Base-by-base conservation (phyloP, 2,113 vertebrate species). In the Clarias macrocephalus region DNA sequence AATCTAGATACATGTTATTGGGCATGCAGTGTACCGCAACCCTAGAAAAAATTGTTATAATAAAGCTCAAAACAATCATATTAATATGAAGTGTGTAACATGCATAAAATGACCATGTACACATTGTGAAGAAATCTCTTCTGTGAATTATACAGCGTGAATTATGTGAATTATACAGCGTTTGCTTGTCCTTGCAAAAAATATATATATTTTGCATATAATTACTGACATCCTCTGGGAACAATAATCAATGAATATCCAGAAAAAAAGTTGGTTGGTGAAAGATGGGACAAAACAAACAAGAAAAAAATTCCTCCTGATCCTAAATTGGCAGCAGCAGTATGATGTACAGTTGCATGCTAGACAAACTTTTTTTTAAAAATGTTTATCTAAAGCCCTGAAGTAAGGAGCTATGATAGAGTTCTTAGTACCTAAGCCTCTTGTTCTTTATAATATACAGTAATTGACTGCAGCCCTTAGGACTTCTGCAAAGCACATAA, bases 401-500 rank as follows among this genome's bases (percentile, higher is more conserved):
- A 62, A 82, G 66, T 62, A 72, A 72, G 33, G 56, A 37, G 7
- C 85, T 82, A 54, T 73, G 75, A 73, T 19, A 70, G 60, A 82
- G 63, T n/a, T 85, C 52, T 42, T 19, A 82, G 72, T 33, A 82
- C 9, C 80, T 42, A 33, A 75, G 57, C 52, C 37, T 82, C 82
- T 82, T 83, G 86, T 82, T 63, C 88, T 79, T 72, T 86, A 82
- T 84, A 89, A 90, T 85, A 79, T 66, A 77, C 85, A 88, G 86
- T 90, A 91, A 92, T 89, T 91, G 88, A 88, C 72, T 83, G 82
- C 82, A 86, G 63, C 87, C 88, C 83, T 76, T 84, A 83, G 87
- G 86, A 88, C 83, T 72, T 85, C 86, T 82, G 83, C 83, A 86
- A 73, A 72, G 84, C 87, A 88, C 87, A 92, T 91, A 92, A 91